Base-by-base conservation (phyloP, 2,888 invertebrate species). In the Erpobdella octoculata region DNA sequence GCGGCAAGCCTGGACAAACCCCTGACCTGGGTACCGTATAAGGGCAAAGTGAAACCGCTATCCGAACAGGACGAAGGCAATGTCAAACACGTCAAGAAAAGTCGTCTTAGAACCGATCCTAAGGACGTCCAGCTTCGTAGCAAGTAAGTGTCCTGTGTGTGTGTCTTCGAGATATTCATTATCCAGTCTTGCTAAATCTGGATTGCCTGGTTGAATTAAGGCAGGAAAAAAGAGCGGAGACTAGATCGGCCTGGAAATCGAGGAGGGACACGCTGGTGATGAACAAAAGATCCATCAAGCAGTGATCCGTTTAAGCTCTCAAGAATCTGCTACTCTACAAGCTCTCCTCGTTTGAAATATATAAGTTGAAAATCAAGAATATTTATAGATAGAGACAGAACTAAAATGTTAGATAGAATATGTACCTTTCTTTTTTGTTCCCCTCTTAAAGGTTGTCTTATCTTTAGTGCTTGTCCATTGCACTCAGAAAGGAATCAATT, bases 11-110 rank as follows among this genome's bases (percentile, higher is more conserved):
- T 67, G 31, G 67, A 67, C n/a, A 38, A 28, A 37, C 67, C 67
- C 8, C 28, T 67, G 1, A 67, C 67, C 21, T 67, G 67, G 67
- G 67, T 67, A 31, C 67, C 67, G 8, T 41, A 67, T 35, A 46
- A 41, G 41, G 67, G 67, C 67, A 37, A 15, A 25, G n/a, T 67
- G 12, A 67, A 38, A 31, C 67, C 67, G 1, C 25, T 67, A 25
- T n/a, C 18, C 5, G 25, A 35, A 8, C 25, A 37, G 28, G 8
- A 8, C 33, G 8, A 8, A 8, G 6, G 18, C 5, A 9, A 9
- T 28, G 8, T 62, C 31, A 6, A n/a, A 5, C 6, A 8, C 33
- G 9, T 62, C 31, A n/a, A n/a, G 6, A 41, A 41, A 31, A 67
- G 46, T 28, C 28, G 15, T 31, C 67, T 38, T 15, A 67, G 41